A percentile compares a stretch with the other conserved stretches of the same genome.
These are phyloP conservation scores for Molanna angustata DNA, from an alignment of 2,888 invertebrate genomes.

Conservation along the genomic window DNA sequence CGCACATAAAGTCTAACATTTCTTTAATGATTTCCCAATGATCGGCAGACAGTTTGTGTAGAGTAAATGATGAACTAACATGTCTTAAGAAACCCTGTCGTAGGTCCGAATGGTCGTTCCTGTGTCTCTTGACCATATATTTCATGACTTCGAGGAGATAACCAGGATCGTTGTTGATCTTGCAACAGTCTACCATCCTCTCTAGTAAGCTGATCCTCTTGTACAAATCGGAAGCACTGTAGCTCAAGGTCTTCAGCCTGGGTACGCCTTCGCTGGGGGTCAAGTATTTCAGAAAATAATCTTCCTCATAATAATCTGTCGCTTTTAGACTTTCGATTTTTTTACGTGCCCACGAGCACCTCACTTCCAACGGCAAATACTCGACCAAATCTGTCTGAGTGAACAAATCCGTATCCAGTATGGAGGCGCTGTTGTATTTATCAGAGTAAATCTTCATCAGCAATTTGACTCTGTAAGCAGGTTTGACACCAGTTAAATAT, in stretches of 20 bases:
- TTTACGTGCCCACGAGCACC: constrained; percentile 19
- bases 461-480: constrained; percentile 1
- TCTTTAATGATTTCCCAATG: constrained; percentile 38
- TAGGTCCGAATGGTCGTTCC: constrained; percentile 37
- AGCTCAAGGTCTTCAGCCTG: constrained; percentile 8
- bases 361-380: constrained; percentile 10
- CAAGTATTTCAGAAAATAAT: constrained; percentile 22
- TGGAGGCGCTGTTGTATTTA: constrained; percentile 18
- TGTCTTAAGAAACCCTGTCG: constrained; percentile 28
- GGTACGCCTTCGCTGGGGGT: constrained; percentile 18
- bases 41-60: constrained; percentile 33
- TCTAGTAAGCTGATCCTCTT: constrained; percentile 32
- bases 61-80: constrained; percentile 32
- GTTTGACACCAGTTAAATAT: constrained; percentile 4
- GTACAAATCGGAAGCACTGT: constrained; percentile 19
- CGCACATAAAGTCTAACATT: constrained; percentile 32
- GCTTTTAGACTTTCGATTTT: constrained; percentile 14
- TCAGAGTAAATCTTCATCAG: constrained; percentile 23
- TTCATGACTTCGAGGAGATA: constrained; percentile 36
- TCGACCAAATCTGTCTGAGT: constrained; percentile 7
- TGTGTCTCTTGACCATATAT: constrained; percentile 37
- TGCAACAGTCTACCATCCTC: constrained; percentile 38
- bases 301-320: constrained; percentile 5
- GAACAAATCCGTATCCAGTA: constrained; percentile 13
- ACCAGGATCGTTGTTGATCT: constrained; percentile 37